Conservation (phyloP, 2,888 invertebrate genomes). For the Sesia apiformis region DNA sequence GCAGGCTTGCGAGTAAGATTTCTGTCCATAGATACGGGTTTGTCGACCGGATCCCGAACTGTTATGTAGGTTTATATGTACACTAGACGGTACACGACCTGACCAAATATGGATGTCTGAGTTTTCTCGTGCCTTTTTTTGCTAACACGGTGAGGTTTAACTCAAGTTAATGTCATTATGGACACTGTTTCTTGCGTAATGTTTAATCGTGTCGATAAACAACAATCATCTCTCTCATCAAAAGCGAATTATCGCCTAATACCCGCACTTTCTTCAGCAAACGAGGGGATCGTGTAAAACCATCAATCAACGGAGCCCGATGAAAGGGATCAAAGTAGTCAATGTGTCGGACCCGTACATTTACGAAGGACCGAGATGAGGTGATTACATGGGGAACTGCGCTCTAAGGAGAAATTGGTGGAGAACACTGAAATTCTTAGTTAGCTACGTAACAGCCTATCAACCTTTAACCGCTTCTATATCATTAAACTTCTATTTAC, state of each 20-base stretch:
- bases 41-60: conserved; percentile 27
- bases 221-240: conserved; percentile 9
- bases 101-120: conserved; percentile 4
- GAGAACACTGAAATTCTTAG: no score
- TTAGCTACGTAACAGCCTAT: no score
- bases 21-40: conserved; percentile 37
- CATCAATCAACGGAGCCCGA: conserved; percentile 27
- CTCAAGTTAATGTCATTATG: no score
- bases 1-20: conserved; percentile 25
- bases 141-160: not conserved
- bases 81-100: not conserved
- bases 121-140: not conserved
- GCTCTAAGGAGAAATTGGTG: no score
- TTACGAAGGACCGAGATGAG: conserved; percentile 16
- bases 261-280: not conserved
- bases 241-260: conserved; percentile 9
- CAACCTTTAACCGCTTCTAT: no score
- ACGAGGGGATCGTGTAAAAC: not conserved
- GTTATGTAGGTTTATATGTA: conserved; percentile 13
- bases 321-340: conserved; percentile 30
- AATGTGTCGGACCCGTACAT: conserved; percentile 23
- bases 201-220: not conserved
- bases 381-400: conserved; percentile 13
- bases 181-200: no score
- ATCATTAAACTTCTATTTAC: no score